phyloP scores from a whole-genome alignment of 92 coral and sea anemone genomes.

The Parazoanthus swiftii region DNA sequence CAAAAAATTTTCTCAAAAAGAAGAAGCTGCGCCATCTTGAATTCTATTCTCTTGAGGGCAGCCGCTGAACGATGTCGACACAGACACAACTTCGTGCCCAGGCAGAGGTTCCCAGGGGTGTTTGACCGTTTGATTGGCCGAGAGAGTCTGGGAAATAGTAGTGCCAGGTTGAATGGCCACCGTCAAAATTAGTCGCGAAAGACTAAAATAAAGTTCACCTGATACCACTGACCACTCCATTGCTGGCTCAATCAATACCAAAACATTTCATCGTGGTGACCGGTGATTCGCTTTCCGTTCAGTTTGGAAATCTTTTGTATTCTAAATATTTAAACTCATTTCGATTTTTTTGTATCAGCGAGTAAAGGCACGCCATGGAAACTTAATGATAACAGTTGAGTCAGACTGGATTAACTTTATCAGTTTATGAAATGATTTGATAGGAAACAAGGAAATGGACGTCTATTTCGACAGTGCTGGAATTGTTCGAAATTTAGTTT shows the following conservation, averaged over 20 bases:
- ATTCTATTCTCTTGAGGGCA: no score
- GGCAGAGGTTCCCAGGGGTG: no score
- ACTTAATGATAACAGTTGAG: background rate
- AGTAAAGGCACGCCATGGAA: background rate
- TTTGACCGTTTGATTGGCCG: background rate
- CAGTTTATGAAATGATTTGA: background rate
- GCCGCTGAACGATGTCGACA: background rate
- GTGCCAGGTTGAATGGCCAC: slow-evolving; percentile 18
- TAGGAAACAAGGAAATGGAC: background rate
- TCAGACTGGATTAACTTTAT: background rate
- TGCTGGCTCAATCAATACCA: slow-evolving; percentile 28
- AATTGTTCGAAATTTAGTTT: background rate
- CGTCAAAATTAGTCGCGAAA: background rate
- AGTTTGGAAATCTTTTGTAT: background rate
- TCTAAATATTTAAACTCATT: background rate
- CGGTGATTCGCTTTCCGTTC: slow-evolving; percentile 29
- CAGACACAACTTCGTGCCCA: no score
- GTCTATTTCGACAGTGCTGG: background rate
- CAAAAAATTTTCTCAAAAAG: no score
- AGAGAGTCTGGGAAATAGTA: slow-evolving; percentile 6
- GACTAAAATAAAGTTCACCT: background rate
- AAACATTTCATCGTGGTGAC: slow-evolving; percentile 21
- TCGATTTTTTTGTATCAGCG: background rate
- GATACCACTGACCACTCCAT: slow-evolving; percentile 18
- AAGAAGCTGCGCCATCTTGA: no score